Conservation (phyloP, 2,797 vertebrate genomes). For the Pampus argenteus region DNA sequence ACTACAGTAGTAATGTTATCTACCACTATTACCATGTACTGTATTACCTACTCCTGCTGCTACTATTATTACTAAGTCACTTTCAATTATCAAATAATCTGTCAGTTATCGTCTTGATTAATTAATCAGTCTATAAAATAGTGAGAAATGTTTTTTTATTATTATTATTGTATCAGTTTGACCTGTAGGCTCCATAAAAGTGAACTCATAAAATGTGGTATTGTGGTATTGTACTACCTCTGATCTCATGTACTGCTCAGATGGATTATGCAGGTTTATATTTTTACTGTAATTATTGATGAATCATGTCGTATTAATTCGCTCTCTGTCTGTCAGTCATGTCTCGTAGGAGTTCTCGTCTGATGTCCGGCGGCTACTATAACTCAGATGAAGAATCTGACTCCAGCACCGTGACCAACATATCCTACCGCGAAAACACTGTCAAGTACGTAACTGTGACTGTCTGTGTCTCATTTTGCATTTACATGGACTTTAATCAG, state of each 20-base stretch:
- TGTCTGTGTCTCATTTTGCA: slow-evolving; percentile 9
- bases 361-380: slow-evolving; percentile 76
- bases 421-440: slow-evolving; percentile 79
- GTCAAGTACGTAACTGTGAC: slow-evolving; percentile 67
- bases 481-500: not conserved
- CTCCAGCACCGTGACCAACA: slow-evolving; percentile 74
- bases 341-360: slow-evolving; percentile 81
- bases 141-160: too few relatives aligned
- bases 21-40: too few relatives aligned
- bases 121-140: too few relatives aligned
- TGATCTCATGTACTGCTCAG: not conserved
- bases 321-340: slow-evolving; percentile 63
- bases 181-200: not conserved
- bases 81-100: too few relatives aligned
- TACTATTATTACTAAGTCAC: too few relatives aligned
- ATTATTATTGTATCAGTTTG: not conserved
- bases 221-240: not conserved
- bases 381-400: slow-evolving; percentile 80
- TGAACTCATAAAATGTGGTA: not conserved
- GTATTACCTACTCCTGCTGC: not conserved
- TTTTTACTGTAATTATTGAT: not conserved
- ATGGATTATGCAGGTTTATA: not conserved
- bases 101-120: too few relatives aligned
- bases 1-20: not conserved
- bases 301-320: not conserved